Conservation (phyloP, 2,888 invertebrate species). For the Sthenelais limicola region DNA sequence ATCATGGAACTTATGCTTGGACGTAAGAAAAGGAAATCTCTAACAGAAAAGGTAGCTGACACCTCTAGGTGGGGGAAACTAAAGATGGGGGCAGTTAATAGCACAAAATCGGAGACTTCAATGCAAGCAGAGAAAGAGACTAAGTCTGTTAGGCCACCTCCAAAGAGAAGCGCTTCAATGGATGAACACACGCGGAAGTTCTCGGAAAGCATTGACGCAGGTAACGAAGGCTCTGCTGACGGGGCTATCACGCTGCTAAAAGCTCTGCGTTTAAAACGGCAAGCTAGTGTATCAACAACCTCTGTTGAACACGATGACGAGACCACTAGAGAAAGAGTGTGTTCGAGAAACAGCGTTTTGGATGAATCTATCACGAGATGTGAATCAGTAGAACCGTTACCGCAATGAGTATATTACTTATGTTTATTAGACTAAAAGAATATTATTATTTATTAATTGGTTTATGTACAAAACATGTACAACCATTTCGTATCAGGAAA, state of each 20-base stretch:
- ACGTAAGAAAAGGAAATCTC: neutral
- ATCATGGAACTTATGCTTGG: slow-evolving; percentile 25
- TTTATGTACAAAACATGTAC: too few species aligned
- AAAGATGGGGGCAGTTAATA: neutral
- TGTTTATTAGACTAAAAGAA: too few species aligned
- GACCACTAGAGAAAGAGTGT: too few species aligned
- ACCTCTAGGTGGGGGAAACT: slow-evolving; percentile 13
- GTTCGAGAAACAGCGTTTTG: too few species aligned
- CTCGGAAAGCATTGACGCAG: neutral
- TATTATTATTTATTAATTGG: too few species aligned
- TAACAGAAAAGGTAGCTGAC: neutral
- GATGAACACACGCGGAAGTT: neutral
- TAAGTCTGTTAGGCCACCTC: neutral
- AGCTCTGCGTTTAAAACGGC: neutral
- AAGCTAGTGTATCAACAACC: too few species aligned
- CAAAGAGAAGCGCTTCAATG: neutral
- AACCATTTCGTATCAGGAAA: too few species aligned
- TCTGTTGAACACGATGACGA: too few species aligned
- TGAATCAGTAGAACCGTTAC: slow-evolving; percentile 18
- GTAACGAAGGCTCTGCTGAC: too few species aligned
- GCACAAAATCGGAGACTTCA: slow-evolving; percentile 4
- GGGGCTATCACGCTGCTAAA: slow-evolving; percentile 3
- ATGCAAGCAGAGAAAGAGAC: slow-evolving; percentile 12
- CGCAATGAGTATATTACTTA: too few species aligned
- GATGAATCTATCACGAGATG: slow-evolving; percentile 29